Evolutionary conservation across 2,113 vertebrate genomes (phyloP), one percentile per base, ranked within the genome.

Genomic region (Pterocles burchelli): DNA sequence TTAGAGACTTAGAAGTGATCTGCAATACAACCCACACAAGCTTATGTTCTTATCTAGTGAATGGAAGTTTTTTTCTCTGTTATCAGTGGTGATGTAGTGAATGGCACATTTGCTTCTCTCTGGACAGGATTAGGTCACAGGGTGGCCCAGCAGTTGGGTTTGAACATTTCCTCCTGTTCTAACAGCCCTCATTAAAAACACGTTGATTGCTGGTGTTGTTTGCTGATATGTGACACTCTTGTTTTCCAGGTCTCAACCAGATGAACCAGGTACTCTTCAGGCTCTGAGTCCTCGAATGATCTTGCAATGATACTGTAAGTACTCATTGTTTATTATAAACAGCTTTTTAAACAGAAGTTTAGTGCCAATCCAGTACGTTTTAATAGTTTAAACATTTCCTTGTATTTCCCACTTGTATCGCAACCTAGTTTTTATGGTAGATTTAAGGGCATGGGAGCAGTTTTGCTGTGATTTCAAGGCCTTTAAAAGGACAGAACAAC

Each of bases 211-310:
- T 88, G 51, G 18, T 79, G 85, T 7, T 49, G 48, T 65, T 92
- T 81, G 58, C 67, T 93, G 80, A 88, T 65, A 34, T 0, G 4
- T 49, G 67, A 77, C 71, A 16, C 41, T 71, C 8, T 85, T 85
- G n/a, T 85, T 89, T 96, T 85, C 74, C 89, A 97, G 92, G 34
- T 75, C 75, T 88, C 76, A 73, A 29, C 61, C 67, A 70, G 77
- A 73, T 52, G 63, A 90, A 66, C 72, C 61, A 62, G 88, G 20
- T 90, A 33, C 68, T 86, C 57, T 38, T 59, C 45, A 1, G 12
- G 28, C 68, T 68, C 34, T 2, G 31, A 73, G 63, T 48, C 85
- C 79, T 90, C 43, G 45, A 6, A n/a, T 45, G 78, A 48, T 63
- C 88, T 72, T 8, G 2, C 65, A 78, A 2, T n/a, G 76, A n/a